These are phyloP conservation scores for Dolichoris vasculosae DNA, from an alignment of 1,140 invertebrate species.

Conservation along the genomic window DNA sequence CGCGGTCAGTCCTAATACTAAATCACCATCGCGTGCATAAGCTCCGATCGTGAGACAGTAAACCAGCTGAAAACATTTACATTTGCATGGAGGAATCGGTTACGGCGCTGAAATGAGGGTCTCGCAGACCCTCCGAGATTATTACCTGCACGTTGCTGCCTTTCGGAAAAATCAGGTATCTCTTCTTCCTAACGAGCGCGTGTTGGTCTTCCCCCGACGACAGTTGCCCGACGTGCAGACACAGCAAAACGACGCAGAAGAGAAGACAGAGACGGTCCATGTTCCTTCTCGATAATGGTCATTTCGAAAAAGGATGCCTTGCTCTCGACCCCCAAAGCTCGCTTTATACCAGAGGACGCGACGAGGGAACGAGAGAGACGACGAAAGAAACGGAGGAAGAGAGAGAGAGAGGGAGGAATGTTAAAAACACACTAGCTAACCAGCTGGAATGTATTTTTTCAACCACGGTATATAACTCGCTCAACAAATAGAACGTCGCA, in stretches of 20 bases:
- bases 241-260: neutral
- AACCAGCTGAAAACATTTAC: conserved; percentile 65
- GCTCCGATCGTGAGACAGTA: conserved; percentile 72
- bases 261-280: conserved; percentile 7
- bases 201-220: neutral
- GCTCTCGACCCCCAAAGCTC: neutral
- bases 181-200: conserved; percentile 33
- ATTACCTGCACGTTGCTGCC: conserved; percentile 72
- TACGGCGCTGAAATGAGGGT: neutral
- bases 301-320: neutral
- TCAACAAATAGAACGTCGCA: conserved; percentile 1
- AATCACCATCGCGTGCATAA: conserved; percentile 62
- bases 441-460: conserved; percentile 22
- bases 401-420: neutral
- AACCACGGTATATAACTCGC: conserved; percentile 5
- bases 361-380: neutral
- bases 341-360: neutral
- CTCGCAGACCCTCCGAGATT: no score
- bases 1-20: conserved; percentile 71
- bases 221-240: neutral
- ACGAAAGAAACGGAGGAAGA: neutral
- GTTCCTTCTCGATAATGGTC: neutral
- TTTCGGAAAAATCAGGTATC: conserved; percentile 70
- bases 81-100: neutral
- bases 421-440: neutral